Evolutionary conservation across 1,140 invertebrate genomes (phyloP), one percentile per base, ranked within the genome.

Genomic region (Drosophila seguyi): DNA sequence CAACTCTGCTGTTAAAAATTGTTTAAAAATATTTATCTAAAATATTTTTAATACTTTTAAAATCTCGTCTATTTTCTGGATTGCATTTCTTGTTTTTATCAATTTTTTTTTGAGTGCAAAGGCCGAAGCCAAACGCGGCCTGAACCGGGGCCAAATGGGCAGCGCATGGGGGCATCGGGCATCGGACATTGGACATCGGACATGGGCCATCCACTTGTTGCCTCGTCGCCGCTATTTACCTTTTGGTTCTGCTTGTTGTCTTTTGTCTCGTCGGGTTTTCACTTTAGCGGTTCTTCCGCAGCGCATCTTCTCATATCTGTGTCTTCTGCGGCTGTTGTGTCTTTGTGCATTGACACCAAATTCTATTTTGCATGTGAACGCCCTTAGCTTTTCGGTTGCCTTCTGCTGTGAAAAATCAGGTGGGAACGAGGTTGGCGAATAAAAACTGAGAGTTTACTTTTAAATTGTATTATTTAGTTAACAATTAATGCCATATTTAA

Each of bases 191-290:
- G n/a, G n/a, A n/a, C n/a, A n/a, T n/a, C 58, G 82, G 75, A 58
- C 76, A 86, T 78, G 73, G 68, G 67, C 61, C 58, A 84, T 78
- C 80, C 84, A 87, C 84, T 87, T 87, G 85, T 88, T 87, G 80
- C 84, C 69, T 84, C 82, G 76, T 88, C 83, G 83, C 84, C 69
- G 76, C 63, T 87, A 80, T 90, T 87, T 87, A 88, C 76, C 85
- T 90, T 90, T 90, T 85, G 81, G 77, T 88, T 81, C 62, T 76
- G 73, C 74, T 76, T 67, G 55, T 76, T 76, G 61, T 57, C 66
- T 72, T 76, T 76, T 76, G 74, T 76, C 74, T 76, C 73, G 73
- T 56, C 74, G 62, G 62, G 74, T 76, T 76, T 76, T 76, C 74
- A 76, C 74, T 76, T 76, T 76, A 59, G 74, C 61, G 61, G 74